phyloP scores from a whole-genome alignment of 2,797 vertebrate genomes.

The Nannoperca obscura region DNA sequence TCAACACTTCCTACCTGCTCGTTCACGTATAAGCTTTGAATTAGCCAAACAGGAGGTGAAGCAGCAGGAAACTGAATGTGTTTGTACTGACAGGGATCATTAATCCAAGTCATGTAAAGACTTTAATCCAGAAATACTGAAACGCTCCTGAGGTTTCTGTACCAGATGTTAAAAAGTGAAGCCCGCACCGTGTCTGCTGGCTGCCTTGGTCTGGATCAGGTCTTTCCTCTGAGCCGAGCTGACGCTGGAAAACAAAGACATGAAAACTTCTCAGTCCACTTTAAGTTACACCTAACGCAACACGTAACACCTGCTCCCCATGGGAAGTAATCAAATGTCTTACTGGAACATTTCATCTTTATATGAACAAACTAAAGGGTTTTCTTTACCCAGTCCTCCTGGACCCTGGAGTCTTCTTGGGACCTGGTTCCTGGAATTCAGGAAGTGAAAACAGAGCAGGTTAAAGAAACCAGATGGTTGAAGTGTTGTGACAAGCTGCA shows the following conservation, averaged over 20 bases:
- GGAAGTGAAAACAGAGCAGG: not conserved
- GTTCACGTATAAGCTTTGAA: no score
- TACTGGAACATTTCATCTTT: not conserved
- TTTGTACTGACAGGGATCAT: no score
- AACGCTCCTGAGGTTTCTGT: not conserved
- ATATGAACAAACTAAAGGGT: no score
- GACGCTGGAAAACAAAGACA: not conserved
- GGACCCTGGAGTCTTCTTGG: fast-evolving
- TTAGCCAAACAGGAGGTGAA: no score
- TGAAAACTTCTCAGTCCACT: not conserved
- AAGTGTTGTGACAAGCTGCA: no score
- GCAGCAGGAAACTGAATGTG: no score
- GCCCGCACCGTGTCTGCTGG: not conserved
- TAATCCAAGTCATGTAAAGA: not conserved
- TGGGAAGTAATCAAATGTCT: no score
- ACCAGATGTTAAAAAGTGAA: not conserved
- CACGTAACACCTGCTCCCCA: no score
- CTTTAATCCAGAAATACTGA: no score
- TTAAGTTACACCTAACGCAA: not conserved
- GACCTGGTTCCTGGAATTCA: not conserved
- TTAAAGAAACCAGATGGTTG: not conserved
- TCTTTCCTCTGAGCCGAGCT: not conserved
- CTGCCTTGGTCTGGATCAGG: not conserved
- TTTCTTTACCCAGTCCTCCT: slow-evolving; percentile 1
- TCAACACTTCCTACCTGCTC: no score